Conservation (phyloP, 2,113 vertebrate species). For the Caracal caracal region DNA sequence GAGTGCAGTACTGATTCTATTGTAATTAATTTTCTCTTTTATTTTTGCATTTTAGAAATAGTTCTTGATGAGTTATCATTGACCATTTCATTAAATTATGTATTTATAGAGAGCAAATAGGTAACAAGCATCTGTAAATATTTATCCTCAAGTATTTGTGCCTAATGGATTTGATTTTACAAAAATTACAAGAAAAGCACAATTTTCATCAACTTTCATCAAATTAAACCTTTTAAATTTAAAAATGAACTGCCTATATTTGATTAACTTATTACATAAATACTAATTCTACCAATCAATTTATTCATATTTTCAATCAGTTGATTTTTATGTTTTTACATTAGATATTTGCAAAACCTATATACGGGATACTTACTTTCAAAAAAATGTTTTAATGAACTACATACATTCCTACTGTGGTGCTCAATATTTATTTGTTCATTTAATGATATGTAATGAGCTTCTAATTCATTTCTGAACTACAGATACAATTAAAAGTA, state of each 20-base stretch:
- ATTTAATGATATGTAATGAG: background rate
- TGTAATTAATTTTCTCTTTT: background rate
- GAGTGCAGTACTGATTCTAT: background rate
- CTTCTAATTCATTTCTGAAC: background rate
- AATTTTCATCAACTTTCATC: background rate
- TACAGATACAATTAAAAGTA: background rate
- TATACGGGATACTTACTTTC: background rate
- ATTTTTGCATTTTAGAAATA: background rate
- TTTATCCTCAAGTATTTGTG: background rate
- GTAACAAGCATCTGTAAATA: background rate
- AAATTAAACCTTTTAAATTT: background rate
- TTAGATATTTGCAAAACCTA: background rate
- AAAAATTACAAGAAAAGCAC: background rate
- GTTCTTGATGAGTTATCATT: background rate
- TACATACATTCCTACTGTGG: background rate
- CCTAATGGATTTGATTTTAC: background rate
- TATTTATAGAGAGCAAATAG: background rate
- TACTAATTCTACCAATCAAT: background rate
- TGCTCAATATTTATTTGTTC: background rate
- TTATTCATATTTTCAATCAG: background rate
- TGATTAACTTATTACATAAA: background rate
- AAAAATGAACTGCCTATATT: background rate
- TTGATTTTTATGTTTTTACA: background rate
- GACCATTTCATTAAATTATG: background rate
- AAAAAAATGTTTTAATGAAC: background rate